phyloP scores from a whole-genome alignment of 2,113 vertebrate genomes.

The Oreochromis tanganicae region DNA sequence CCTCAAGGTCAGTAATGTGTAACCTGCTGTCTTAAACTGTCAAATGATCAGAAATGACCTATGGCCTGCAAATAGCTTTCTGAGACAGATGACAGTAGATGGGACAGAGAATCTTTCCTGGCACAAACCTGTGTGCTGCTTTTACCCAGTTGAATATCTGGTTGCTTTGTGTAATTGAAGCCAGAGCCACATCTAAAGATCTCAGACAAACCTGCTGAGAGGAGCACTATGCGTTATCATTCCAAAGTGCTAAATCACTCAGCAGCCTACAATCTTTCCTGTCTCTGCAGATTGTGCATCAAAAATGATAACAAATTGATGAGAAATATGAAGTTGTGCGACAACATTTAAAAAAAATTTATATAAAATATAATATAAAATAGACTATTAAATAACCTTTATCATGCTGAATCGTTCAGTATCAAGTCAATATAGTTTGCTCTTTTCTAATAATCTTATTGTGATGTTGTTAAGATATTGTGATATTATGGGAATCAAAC shows the following conservation, averaged over 20 bases:
- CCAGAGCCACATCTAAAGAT: constrained; percentile 73
- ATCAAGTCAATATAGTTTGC: neutral
- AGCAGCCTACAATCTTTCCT: constrained; percentile 23
- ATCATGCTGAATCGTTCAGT: neutral
- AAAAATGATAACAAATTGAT: constrained; percentile 60
- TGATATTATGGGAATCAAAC: neutral
- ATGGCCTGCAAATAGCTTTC: constrained; percentile 10
- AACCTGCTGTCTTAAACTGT: constrained; percentile 21
- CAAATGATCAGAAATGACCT: constrained; percentile 46
- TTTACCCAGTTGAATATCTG: constrained; percentile 76
- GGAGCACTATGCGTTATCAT: constrained; percentile 50
- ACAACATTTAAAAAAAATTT: rapidly evolving
- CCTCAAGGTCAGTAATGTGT: constrained; percentile 4
- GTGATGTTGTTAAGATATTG: neutral
- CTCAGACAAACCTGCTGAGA: constrained; percentile 68
- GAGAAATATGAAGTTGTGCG: neutral
- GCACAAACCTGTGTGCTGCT: constrained; percentile 62
- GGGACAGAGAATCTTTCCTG: constrained; percentile 51
- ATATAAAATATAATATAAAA: neutral
- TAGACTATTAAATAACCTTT: neutral
- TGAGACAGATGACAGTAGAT: constrained; percentile 52
- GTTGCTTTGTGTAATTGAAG: constrained; percentile 80
- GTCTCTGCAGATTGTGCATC: constrained; percentile 70
- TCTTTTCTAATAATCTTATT: neutral
- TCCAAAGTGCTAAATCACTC: constrained; percentile 63